Conservation (phyloP, 2,113 vertebrate genomes). For the Phocoena phocoena region DNA sequence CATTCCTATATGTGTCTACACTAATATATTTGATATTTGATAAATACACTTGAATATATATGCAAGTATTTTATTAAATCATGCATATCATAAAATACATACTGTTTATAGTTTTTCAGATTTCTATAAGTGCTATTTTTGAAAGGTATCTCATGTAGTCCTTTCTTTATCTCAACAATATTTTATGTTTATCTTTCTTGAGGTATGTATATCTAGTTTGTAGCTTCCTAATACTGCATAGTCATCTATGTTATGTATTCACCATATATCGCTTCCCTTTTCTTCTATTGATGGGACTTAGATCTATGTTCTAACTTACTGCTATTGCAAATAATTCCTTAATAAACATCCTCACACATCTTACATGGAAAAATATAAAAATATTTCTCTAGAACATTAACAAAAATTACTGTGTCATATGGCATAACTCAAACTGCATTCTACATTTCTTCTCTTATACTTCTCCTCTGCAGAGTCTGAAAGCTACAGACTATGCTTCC, state of each 20-base stretch:
- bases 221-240: neutral
- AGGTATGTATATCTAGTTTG: neutral
- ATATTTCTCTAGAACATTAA: neutral
- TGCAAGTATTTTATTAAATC: neutral
- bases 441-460: neutral
- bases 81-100: neutral
- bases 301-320: neutral
- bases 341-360: neutral
- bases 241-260: neutral
- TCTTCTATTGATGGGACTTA: neutral
- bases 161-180: neutral
- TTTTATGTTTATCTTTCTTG: neutral
- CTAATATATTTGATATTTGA: neutral
- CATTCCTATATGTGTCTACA: neutral
- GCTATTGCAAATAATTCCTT: neutral
- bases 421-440: neutral
- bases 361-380: neutral
- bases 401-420: neutral
- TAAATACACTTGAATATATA: neutral
- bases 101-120: neutral
- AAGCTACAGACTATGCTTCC: neutral
- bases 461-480: neutral
- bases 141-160: neutral
- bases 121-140: neutral
- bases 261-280: neutral